A percentile compares a stretch with the other conserved stretches of the same genome.
Evolutionary conservation across 1,140 invertebrate genomes (phyloP).

Genomic region (Orius laevigatus): DNA sequence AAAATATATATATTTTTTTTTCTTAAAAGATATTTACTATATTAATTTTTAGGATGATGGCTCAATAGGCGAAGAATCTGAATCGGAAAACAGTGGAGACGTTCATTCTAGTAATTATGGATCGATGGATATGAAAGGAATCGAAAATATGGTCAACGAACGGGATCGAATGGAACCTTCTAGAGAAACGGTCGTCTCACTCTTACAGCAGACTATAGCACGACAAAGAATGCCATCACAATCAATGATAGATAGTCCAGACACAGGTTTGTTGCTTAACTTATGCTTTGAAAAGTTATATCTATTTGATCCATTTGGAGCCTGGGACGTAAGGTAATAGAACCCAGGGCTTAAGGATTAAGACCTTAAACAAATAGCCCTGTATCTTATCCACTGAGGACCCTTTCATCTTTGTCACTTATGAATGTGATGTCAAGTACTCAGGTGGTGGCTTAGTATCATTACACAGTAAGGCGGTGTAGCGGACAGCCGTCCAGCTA

Average conservation of each 20-base stretch:
- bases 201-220: slow-evolving; percentile 3
- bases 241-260: not conserved
- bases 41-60: slow-evolving; percentile 11
- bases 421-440: too few relatives aligned
- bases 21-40: slow-evolving; percentile 1
- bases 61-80: slow-evolving; percentile 10
- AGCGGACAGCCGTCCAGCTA: too few relatives aligned
- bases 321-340: too few relatives aligned
- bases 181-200: slow-evolving; percentile 1
- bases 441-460: too few relatives aligned
- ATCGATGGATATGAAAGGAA: not conserved
- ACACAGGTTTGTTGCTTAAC: too few relatives aligned
- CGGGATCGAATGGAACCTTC: not conserved
- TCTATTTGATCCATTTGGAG: too few relatives aligned
- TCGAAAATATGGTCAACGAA: not conserved
- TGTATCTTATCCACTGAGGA: too few relatives aligned
- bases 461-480: too few relatives aligned
- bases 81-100: slow-evolving; percentile 10
- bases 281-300: too few relatives aligned
- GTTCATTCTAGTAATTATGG: not conserved
- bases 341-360: too few relatives aligned
- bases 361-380: too few relatives aligned
- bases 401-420: too few relatives aligned
- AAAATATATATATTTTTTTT: not conserved
- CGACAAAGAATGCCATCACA: not conserved